phyloP scores from a whole-genome alignment of 2,888 invertebrate genomes.

The Drosophila phalerata region DNA sequence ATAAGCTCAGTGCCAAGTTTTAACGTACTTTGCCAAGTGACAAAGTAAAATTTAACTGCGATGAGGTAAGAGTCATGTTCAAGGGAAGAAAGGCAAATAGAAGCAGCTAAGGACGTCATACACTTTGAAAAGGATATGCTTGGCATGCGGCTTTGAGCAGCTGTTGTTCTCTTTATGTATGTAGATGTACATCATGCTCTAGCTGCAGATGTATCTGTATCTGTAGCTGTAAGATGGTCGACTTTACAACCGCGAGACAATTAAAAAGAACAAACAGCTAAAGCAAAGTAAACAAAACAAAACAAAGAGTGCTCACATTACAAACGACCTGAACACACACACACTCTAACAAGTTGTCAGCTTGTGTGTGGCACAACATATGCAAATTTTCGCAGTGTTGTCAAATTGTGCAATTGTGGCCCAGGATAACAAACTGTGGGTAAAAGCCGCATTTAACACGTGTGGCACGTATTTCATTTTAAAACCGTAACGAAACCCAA shows the following conservation, averaged over 20 bases:
- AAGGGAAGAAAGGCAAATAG: background rate
- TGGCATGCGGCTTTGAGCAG: slow-evolving; percentile 42
- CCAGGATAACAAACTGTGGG: slow-evolving; percentile 33
- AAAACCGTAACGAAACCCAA: slow-evolving; percentile 23
- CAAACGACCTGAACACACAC: slow-evolving; percentile 29
- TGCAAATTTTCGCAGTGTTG: slow-evolving; percentile 64
- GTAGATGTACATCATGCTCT: background rate
- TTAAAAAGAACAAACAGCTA: slow-evolving; percentile 61
- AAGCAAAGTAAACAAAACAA: slow-evolving; percentile 30
- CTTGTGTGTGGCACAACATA: slow-evolving; percentile 44
- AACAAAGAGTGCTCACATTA: slow-evolving; percentile 29
- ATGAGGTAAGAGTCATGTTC: background rate
- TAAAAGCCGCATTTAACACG: slow-evolving; percentile 72
- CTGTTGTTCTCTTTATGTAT: slow-evolving; percentile 22
- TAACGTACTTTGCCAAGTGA: slow-evolving; percentile 50
- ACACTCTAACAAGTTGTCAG: slow-evolving; percentile 20
- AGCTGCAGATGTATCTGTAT: slow-evolving; percentile 11
- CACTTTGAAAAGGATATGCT: slow-evolving; percentile 59
- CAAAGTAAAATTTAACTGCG: slow-evolving; percentile 51
- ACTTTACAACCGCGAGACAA: slow-evolving; percentile 56
- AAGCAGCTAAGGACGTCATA: slow-evolving; percentile 3
- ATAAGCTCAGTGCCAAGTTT: slow-evolving; percentile 51
- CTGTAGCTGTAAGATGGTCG: slow-evolving; percentile 24
- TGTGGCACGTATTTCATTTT: slow-evolving; percentile 79
- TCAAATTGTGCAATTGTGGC: slow-evolving; percentile 75